Evolutionary conservation across 2,888 invertebrate species (phyloP).

Genomic region (Folsomia candida): DNA sequence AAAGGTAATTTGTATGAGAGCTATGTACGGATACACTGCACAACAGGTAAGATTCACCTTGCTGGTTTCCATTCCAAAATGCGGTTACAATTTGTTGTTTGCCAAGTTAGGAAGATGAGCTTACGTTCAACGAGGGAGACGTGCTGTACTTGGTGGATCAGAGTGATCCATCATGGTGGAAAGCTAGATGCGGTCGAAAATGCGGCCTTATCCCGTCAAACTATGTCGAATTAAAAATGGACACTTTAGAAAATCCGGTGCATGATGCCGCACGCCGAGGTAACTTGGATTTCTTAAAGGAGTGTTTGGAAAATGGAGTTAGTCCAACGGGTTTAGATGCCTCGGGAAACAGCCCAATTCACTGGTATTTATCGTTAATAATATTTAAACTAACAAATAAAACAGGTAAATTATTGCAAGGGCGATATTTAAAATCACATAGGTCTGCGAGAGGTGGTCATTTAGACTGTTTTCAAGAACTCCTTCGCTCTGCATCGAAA

Average conservation of each 20-base stretch:
- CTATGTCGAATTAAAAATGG: slow-evolving; percentile 62
- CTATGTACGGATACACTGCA: slow-evolving; percentile 61
- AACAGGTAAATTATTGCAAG: too few relatives aligned
- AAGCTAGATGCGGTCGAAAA: slow-evolving; percentile 59
- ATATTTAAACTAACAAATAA: too few relatives aligned
- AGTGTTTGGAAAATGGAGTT: slow-evolving; percentile 63
- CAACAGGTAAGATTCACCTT: slow-evolving; percentile 57
- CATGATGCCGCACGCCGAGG: slow-evolving; percentile 68
- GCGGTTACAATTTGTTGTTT: not conserved
- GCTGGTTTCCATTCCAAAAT: too few relatives aligned
- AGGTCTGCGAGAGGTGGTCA: slow-evolving; percentile 31
- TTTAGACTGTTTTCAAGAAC: slow-evolving; percentile 40
- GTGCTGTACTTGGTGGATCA: slow-evolving; percentile 61
- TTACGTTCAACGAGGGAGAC: slow-evolving; percentile 66
- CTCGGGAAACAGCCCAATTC: slow-evolving; percentile 65
- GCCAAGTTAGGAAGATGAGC: slow-evolving; percentile 58
- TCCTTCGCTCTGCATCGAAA: slow-evolving; percentile 33
- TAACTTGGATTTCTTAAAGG: slow-evolving; percentile 61
- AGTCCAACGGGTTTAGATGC: slow-evolving; percentile 65
- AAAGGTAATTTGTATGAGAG: slow-evolving; percentile 61
- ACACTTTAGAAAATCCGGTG: slow-evolving; percentile 62
- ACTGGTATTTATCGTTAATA: too few relatives aligned
- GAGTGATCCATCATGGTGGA: slow-evolving; percentile 58
- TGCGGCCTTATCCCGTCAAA: slow-evolving; percentile 63
- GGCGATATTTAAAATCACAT: too few relatives aligned